Base-by-base conservation (phyloP, 1,140 invertebrate genomes). In the Hycleus cichorii region DNA sequence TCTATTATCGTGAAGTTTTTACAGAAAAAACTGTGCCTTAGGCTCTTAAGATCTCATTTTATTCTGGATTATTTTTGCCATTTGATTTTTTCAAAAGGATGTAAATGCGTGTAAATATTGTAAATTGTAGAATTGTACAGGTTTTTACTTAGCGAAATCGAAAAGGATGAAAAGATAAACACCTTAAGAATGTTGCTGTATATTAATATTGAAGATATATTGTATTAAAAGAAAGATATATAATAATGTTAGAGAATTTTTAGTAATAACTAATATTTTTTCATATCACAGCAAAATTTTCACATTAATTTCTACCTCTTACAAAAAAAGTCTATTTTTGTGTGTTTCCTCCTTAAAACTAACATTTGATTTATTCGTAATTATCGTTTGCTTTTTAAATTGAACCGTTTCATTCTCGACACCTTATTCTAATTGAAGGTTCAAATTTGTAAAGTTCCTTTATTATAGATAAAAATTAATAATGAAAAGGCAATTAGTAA, bases 181-280 rank as follows among this genome's bases (percentile, higher is more conserved):
- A 53, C 52, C 50, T 60, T 60, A 45, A 57, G 57, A 55, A 44
- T 58, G 59, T 60, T 60, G 55, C 57, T 64, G 59, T 60, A 62
- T 56, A 49, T 49, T 47, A 50, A 39, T 54, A 47, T 7, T 39
- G 10, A 42, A 42, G 11, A 7, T 42, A 42, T 42, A 42, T 32
- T 32, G 32, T 42, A 42, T 42, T 42, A 49, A 55, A 47, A 53
- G 39, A 48, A 56, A 60, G 60, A 49, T 56, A 63, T 63, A 63
- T 63, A 60, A 64, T 47, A 60, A 57, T 60, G 62, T 60, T 64
- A 64, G 62, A 64, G 51, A 46, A 49, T 59, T 59, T 49, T 47
- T 49, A 53, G 49, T 48, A 52, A 57, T 55, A 49, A 60, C 58
- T 57, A 57, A 49, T 63, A 64, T 64, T 60, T 64, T 64, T 64